Conservation (phyloP, 2,113 vertebrate species). For the Arvicanthis niloticus region DNA sequence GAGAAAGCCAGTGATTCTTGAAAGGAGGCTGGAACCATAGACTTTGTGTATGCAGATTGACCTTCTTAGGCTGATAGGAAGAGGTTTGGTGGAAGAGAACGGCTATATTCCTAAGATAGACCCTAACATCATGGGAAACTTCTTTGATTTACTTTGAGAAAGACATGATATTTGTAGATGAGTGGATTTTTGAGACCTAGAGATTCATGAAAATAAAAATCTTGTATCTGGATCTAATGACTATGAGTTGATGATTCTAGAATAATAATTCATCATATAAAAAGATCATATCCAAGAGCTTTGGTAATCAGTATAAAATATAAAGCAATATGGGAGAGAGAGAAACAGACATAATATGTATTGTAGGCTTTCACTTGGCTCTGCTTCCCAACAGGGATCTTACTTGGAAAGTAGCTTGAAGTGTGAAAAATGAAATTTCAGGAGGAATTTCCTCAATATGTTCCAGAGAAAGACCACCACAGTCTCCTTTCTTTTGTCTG, state of each 20-base stretch:
- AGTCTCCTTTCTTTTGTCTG: not conserved
- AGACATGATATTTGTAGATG: not conserved
- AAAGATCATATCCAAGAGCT: not conserved
- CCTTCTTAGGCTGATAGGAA: not conserved
- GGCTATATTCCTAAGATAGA: not conserved
- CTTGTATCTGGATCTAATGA: too few relatives aligned
- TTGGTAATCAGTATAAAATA: not conserved
- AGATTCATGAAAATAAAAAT: not conserved
- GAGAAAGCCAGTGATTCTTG: not conserved
- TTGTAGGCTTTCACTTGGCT: not conserved
- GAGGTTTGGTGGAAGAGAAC: not conserved
- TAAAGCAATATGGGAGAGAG: not conserved
- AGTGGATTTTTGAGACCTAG: not conserved
- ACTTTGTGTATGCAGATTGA: not conserved
- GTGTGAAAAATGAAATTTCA: not conserved
- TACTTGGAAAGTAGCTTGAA: not conserved
- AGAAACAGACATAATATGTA: not conserved
- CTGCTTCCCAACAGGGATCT: not conserved
- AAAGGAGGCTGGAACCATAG: not conserved
- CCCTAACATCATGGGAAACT: not conserved
- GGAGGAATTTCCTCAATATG: rapidly evolving
- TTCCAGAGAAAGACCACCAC: not conserved
- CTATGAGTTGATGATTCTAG: not conserved
- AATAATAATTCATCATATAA: not conserved
- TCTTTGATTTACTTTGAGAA: not conserved